These are phyloP conservation scores for Galeopsomyia nigrocyanea DNA, from an alignment of 2,888 invertebrate species.

Conservation along the genomic window DNA sequence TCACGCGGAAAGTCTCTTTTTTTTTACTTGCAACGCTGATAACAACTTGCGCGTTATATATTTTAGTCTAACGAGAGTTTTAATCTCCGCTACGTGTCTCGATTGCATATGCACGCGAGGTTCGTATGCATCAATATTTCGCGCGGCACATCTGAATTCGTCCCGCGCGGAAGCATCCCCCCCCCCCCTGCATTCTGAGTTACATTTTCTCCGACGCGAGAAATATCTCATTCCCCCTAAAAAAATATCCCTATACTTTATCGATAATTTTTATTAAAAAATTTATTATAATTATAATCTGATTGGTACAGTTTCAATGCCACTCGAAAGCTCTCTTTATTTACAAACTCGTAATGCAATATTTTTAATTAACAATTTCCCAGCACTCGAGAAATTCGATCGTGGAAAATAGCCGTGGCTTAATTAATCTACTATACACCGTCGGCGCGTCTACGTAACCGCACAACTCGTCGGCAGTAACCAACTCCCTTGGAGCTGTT, in stretches of 20 bases:
- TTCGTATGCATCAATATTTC: constrained; percentile 44
- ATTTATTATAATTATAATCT: no score
- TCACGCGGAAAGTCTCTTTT: constrained; percentile 16
- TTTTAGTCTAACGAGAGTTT: constrained; percentile 44
- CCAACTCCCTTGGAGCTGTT: constrained; percentile 12
- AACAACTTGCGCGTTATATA: constrained; percentile 32
- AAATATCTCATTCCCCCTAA: no score
- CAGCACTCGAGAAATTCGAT: no score
- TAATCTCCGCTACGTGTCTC: constrained; percentile 36
- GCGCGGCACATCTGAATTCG: constrained; percentile 36
- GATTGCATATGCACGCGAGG: constrained; percentile 25
- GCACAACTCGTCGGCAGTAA: constrained; percentile 13
- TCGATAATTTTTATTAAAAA: no score
- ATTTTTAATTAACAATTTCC: no score
- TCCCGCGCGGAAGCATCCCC: constrained; percentile 11
- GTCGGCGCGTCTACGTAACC: constrained; percentile 14
- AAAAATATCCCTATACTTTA: constrained; percentile 15
- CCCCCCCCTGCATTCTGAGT: constrained; percentile 11
- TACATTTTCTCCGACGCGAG: constrained; percentile 35
- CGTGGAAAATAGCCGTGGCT: no score
- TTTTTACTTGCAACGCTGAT: constrained; percentile 27
- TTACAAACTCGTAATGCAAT: no score
- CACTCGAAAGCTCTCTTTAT: no score
- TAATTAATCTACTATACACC: no score
- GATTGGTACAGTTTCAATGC: no score